Evolutionary conservation across 2,888 invertebrate species (phyloP), one percentile per base, ranked within the genome.

Genomic region (Synergus itoensis): DNA sequence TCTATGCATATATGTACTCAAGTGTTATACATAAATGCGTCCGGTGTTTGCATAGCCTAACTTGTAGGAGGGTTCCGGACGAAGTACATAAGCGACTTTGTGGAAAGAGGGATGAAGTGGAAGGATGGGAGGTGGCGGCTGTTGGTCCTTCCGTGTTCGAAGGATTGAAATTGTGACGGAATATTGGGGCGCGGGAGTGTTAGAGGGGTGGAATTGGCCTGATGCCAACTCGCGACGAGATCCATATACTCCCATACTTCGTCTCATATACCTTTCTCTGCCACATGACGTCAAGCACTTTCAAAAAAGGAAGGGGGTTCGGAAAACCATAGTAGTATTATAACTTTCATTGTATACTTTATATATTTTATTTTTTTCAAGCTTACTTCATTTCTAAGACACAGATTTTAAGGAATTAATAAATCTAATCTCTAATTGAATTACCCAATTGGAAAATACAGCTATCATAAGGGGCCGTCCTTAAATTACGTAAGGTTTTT

Each of bases 201-300:
- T 43, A 45, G 45, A 40, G 3, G 16, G 48, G 16, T n/a, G 48
- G 69, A 36, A 48, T 48, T 53, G 69, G 69, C 45, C 48, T 16
- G 16, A 69, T 48, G 69, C 69, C 69, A 69, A 48, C 9, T 69
- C 48, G 48, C 28, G 48, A 36, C 40, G 64, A 41, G 36, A 64
- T 64, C 64, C 64, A 64, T 64, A 64, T 64, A 64, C 64, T 64
- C 64, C n/a, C 41, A 63, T 63, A 64, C 40, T 64, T 64, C 12
- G 64, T 48, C 45, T 16, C 9, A 28, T 69, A 48, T 69, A 69
- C 28, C 69, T 21, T 69, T 48, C 69, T 69, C 69, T 16, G 28
- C 14, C 69, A 48, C 28, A 21, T 69, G 69, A 69, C 69, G 69
- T 69, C 69, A 69, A 45, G n/a, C 9, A 53, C n/a, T 9, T n/a